Conservation (phyloP, 1,140 invertebrate species). For the Ericerus pela region DNA sequence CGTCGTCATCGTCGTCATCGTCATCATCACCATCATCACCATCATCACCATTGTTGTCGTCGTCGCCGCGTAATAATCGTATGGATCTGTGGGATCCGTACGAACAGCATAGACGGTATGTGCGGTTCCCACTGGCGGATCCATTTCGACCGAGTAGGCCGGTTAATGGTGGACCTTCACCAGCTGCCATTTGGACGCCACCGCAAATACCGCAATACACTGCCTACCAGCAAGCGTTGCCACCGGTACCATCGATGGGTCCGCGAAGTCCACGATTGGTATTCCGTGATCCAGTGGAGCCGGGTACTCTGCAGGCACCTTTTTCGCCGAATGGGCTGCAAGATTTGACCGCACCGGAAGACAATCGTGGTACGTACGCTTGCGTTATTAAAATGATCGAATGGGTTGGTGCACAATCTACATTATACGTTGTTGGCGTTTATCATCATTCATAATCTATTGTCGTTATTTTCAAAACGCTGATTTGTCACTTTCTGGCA, state of each 20-base stretch:
- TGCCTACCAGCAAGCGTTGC: constrained; percentile 6
- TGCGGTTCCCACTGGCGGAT: constrained; percentile 11
- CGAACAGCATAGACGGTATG: constrained; percentile 15
- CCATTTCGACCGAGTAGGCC: neutral
- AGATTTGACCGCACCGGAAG: constrained; percentile 19
- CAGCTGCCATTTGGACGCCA: neutral
- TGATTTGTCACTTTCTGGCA: no score
- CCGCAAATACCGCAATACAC: constrained; percentile 10
- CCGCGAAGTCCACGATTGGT: constrained; percentile 36
- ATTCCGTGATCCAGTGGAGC: constrained; percentile 32
- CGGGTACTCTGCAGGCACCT: constrained; percentile 22
- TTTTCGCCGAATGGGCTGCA: constrained; percentile 20
- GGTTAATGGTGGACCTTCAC: neutral
- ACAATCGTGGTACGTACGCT: neutral
- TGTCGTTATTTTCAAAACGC: no score
- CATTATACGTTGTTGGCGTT: no score
- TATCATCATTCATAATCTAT: no score
- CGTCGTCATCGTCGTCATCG: neutral
- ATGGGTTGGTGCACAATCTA: no score
- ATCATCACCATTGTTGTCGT: neutral
- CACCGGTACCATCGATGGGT: constrained; percentile 32
- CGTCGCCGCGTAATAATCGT: neutral
- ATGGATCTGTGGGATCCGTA: constrained; percentile 15
- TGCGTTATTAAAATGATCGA: no score
- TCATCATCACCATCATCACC: neutral